A percentile compares a stretch with the other conserved stretches of the same genome.
Evolutionary conservation across 2,113 vertebrate species (phyloP).

Genomic region (human (Homo sapiens)): GRCh38 chr2:45124501-45125000

Average conservation of each 20-base stretch:
- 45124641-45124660: not conserved
- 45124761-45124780: conserved; percentile 11
- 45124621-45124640: not conserved
- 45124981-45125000: not conserved
- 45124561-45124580: not conserved
- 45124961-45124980: not conserved
- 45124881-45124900: not conserved
- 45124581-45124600: not conserved
- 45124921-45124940: not conserved
- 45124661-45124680: not conserved
- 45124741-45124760: not conserved
- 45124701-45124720: not conserved
- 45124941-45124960: not conserved
- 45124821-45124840: not conserved
- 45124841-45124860: not conserved
- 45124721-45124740: not conserved
- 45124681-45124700: not conserved
- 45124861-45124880: not conserved
- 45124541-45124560: too few species aligned
- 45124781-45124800: not conserved
- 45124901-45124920: not conserved
- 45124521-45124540: too few species aligned
- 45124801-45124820: not conserved
- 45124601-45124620: not conserved
- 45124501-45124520: too few species aligned